phyloP scores from a whole-genome alignment of 2,888 invertebrate genomes.

The Maniola hyperantus region DNA sequence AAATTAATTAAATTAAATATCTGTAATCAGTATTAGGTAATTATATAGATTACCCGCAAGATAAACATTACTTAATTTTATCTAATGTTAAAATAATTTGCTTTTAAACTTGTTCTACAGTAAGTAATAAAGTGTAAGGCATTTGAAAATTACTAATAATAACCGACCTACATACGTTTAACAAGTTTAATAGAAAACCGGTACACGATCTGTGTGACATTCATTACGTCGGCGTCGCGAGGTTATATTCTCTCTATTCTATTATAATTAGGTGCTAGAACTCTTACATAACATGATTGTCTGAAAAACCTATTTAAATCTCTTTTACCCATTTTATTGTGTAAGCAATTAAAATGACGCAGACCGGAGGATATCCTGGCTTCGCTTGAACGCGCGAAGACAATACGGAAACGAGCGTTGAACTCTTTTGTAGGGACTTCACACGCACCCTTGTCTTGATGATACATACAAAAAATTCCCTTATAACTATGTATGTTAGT shows the following conservation, averaged over 20 bases:
- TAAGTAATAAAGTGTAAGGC: constrained; percentile 1
- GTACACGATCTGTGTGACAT: constrained; percentile 30
- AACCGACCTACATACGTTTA: constrained; percentile 32
- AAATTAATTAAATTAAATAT: background rate
- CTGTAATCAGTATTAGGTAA: background rate
- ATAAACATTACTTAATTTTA: no score
- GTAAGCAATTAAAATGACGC: constrained; percentile 30
- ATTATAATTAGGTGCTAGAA: background rate
- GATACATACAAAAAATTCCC: constrained; percentile 45
- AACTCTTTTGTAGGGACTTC: constrained; percentile 79
- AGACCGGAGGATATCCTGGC: constrained; percentile 51
- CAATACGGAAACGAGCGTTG: constrained; percentile 76
- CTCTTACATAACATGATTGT: constrained; percentile 14
- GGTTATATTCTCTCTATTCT: constrained; percentile 25
- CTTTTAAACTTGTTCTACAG: background rate
- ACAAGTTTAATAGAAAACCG: constrained; percentile 30
- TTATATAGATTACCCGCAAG: background rate
- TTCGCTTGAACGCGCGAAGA: constrained; percentile 64
- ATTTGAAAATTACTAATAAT: constrained; percentile 17
- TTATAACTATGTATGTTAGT: constrained; percentile 55
- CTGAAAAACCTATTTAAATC: background rate
- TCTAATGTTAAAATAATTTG: no score
- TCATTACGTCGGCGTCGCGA: constrained; percentile 26
- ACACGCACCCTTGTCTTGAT: constrained; percentile 36
- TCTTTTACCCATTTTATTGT: constrained; percentile 13